Evolutionary conservation across 64 coral and sea anemone genomes (phyloP).

Genomic region (Dendrophyllia cribrosa): DNA sequence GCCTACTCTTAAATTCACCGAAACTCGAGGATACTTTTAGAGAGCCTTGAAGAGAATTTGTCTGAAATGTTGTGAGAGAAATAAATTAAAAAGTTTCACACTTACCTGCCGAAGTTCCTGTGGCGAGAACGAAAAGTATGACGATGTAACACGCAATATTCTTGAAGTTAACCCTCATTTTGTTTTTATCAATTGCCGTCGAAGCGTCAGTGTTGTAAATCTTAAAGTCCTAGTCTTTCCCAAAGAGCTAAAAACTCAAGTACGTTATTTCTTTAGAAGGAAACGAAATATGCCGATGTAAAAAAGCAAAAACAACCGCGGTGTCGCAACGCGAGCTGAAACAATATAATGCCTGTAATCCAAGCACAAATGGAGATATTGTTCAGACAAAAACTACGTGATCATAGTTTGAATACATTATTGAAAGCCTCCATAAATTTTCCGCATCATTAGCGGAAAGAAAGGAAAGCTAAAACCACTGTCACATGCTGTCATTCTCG

Average conservation of each 20-base stretch:
- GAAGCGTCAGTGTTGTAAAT: not conserved
- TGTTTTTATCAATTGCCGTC: not conserved
- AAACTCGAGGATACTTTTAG: too few relatives aligned
- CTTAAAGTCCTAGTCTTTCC: too few relatives aligned
- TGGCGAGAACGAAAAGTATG: not conserved
- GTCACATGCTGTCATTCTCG: too few relatives aligned
- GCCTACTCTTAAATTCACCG: too few relatives aligned
- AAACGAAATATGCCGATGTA: not conserved
- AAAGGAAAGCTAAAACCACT: not conserved
- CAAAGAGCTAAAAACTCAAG: too few relatives aligned
- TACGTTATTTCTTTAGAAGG: not conserved
- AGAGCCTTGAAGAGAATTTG: too few relatives aligned
- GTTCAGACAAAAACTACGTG: not conserved
- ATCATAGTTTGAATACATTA: not conserved
- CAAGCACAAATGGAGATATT: not conserved
- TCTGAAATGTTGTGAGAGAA: too few relatives aligned
- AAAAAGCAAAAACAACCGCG: too few relatives aligned
- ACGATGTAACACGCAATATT: not conserved
- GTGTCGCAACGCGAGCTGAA: too few relatives aligned
- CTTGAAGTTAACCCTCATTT: not conserved
- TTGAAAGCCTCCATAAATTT: slow-evolving; percentile 8
- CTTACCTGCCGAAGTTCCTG: not conserved
- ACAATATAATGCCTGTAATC: too few relatives aligned
- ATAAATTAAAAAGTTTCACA: not conserved
- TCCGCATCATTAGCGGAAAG: not conserved